Evolutionary conservation across 2,113 vertebrate species (phyloP).

Genomic region (Neogale vison): DNA sequence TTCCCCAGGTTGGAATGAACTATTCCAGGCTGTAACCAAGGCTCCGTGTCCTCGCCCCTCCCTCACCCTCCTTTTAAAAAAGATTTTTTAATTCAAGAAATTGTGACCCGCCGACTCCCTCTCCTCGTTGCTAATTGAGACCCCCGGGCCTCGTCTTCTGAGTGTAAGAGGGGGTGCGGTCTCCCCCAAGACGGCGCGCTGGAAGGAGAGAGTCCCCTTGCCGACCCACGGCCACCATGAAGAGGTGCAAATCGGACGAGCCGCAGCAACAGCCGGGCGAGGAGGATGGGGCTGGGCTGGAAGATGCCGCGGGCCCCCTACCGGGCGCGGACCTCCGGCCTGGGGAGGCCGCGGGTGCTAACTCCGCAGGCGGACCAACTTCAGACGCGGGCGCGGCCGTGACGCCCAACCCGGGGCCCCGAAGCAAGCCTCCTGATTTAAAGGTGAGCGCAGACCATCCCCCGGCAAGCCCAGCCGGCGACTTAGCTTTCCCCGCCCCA

Average conservation of each 20-base stretch:
- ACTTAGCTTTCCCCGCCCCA: not conserved
- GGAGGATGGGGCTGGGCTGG: slow-evolving; percentile 82
- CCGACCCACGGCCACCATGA: slow-evolving; percentile 83
- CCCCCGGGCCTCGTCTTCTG: slow-evolving; percentile 47
- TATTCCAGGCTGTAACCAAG: slow-evolving; percentile 57
- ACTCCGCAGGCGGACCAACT: slow-evolving; percentile 68
- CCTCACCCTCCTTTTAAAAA: not conserved
- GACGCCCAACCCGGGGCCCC: slow-evolving; percentile 74
- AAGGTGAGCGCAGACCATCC: slow-evolving; percentile 82
- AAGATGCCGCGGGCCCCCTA: slow-evolving; percentile 79
- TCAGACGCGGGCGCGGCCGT: slow-evolving; percentile 76
- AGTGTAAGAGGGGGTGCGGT: slow-evolving; percentile 63
- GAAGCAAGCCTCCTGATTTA: slow-evolving; percentile 88
- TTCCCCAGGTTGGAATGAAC: slow-evolving; percentile 70
- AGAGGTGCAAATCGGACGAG: slow-evolving; percentile 89
- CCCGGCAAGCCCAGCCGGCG: not conserved
- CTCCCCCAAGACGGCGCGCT: slow-evolving; percentile 49
- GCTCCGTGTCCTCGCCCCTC: slow-evolving; percentile 12
- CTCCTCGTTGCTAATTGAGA: slow-evolving; percentile 32
- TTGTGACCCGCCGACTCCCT: slow-evolving; percentile 36
- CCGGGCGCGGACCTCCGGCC: slow-evolving; percentile 81
- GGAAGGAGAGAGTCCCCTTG: slow-evolving; percentile 73
- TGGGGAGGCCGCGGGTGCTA: slow-evolving; percentile 78
- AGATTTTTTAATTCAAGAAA: slow-evolving; percentile 46
- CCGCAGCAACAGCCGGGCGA: slow-evolving; percentile 84